Evolutionary conservation across 2,888 invertebrate genomes (phyloP).

Genomic region (Notodonta dromedarius): DNA sequence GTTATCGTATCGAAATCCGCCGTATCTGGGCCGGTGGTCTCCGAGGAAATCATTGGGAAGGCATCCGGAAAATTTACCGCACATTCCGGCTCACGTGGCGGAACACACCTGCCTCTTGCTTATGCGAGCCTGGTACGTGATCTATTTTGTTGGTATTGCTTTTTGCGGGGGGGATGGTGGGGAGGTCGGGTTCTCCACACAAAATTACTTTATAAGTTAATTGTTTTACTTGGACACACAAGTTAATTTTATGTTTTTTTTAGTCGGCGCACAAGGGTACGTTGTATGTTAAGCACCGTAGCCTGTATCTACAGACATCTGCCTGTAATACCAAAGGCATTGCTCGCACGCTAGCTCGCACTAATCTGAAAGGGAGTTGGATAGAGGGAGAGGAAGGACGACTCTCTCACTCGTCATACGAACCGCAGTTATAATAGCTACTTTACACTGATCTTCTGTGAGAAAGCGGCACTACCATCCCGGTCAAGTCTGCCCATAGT

Average conservation of each 20-base stretch:
- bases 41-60: constrained; percentile 91
- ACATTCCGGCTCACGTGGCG: constrained; percentile 77
- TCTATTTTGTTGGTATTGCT: constrained; percentile 68
- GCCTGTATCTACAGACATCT: too few species aligned
- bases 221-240: constrained; percentile 8
- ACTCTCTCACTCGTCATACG: too few species aligned
- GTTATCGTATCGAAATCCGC: constrained; percentile 83
- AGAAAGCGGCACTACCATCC: too few species aligned
- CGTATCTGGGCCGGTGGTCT: constrained; percentile 85
- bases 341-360: too few species aligned
- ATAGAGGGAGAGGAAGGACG: too few species aligned
- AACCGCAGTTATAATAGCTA: too few species aligned
- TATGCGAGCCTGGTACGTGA: constrained; percentile 73
- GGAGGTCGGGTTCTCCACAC: constrained; percentile 23
- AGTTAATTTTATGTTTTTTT: not conserved
- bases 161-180: constrained; percentile 30
- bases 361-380: too few species aligned
- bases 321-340: too few species aligned
- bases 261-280: too few species aligned
- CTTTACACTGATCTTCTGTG: too few species aligned
- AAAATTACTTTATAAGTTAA: constrained; percentile 19
- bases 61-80: constrained; percentile 88
- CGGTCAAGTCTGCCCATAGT: too few species aligned
- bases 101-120: constrained; percentile 78
- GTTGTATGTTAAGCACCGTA: too few species aligned